These are phyloP conservation scores for Xerus rutilus DNA, from an alignment of 2,797 vertebrate species.

Conservation along the genomic window DNA sequence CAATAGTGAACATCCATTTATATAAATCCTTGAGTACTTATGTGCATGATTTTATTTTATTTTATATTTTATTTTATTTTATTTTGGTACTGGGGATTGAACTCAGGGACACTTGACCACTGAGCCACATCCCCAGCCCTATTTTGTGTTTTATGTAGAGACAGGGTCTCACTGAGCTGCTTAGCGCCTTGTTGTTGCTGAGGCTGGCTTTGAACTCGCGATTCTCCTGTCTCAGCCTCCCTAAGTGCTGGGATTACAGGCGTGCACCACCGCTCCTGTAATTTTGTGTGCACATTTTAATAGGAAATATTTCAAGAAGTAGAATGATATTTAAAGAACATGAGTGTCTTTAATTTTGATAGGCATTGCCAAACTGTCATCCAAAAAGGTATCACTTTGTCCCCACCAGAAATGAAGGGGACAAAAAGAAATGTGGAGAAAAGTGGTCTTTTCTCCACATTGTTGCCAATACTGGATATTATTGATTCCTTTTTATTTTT, in stretches of 20 bases:
- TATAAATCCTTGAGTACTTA: conserved; percentile 1
- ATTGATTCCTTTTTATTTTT: background rate
- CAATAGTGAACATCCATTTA: background rate
- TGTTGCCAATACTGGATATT: background rate
- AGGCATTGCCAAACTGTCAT: background rate
- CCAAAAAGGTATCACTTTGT: background rate
- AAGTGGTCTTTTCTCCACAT: background rate
- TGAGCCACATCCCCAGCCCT: too few species aligned
- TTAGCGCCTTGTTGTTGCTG: too few species aligned
- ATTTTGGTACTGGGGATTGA: too few species aligned
- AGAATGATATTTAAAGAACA: background rate
- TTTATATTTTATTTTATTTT: too few species aligned
- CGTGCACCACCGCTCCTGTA: too few species aligned
- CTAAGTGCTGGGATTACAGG: too few species aligned
- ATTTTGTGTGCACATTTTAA: background rate
- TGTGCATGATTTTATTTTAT: background rate
- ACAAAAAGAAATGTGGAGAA: too few species aligned
- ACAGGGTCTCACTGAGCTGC: too few species aligned
- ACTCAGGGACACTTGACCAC: too few species aligned
- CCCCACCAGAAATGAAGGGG: background rate
- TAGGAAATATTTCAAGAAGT: background rate
- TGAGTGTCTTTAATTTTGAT: background rate
- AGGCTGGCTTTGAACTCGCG: too few species aligned
- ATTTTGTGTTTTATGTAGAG: too few species aligned
- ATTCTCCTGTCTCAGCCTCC: too few species aligned